Evolutionary conservation across 1,140 invertebrate genomes (phyloP).

Genomic region (Drosophila kanapiae): DNA sequence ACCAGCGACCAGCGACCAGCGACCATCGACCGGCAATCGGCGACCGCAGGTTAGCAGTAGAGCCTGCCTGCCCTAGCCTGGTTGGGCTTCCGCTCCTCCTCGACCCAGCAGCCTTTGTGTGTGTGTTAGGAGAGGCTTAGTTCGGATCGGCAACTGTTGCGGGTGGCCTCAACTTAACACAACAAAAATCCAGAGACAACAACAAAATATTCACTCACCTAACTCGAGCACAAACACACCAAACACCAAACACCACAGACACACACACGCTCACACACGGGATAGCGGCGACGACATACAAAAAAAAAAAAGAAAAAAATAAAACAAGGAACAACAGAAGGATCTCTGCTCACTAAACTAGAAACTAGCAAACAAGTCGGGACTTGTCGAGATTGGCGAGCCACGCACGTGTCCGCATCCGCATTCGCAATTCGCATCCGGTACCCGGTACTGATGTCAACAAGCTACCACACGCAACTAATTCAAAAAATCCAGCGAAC

Average conservation of each 20-base stretch:
- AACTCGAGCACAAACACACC: neutral
- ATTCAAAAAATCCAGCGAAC: conserved; percentile 84
- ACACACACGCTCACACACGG: conserved; percentile 24
- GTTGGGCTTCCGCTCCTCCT: neutral
- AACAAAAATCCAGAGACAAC: conserved; percentile 6
- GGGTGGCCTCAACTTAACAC: conserved; percentile 1
- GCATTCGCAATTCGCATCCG: conserved; percentile 63
- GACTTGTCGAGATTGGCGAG: conserved; percentile 43
- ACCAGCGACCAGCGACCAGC: neutral
- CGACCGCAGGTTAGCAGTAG: conserved; percentile 45
- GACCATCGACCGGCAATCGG: conserved; percentile 20
- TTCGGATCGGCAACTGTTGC: conserved; percentile 55
- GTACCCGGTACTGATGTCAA: conserved; percentile 82
- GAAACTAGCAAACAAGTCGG: conserved; percentile 25
- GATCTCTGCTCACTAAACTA: conserved; percentile 17
- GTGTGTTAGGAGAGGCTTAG: neutral
- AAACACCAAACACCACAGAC: conserved; percentile 8
- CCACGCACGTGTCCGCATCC: conserved; percentile 64
- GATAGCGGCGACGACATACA: conserved; percentile 1
- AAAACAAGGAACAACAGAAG: conserved; percentile 15
- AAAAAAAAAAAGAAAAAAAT: conserved; percentile 15
- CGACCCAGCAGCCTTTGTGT: conserved; percentile 5
- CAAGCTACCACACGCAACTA: conserved; percentile 84
- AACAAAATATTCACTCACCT: conserved; percentile 36
- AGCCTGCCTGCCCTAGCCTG: neutral